These are phyloP conservation scores for Pithys albifrons DNA, from an alignment of 2,113 vertebrate genomes.

Conservation along the genomic window DNA sequence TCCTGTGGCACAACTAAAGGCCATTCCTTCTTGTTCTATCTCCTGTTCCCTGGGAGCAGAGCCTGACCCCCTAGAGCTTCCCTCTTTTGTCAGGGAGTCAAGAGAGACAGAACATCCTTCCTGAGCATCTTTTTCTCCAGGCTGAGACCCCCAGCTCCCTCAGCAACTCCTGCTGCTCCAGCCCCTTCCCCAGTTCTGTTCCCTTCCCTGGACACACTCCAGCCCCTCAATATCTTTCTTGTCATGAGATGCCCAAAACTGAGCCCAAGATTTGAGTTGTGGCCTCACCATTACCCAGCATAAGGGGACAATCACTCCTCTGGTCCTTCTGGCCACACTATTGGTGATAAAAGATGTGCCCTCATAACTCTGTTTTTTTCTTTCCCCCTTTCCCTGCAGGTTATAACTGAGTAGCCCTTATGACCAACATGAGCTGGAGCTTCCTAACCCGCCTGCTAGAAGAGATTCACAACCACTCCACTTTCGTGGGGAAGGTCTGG, in stretches of 20 bases:
- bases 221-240: not conserved
- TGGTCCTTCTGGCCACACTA: not conserved
- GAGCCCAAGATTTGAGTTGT: fast-evolving
- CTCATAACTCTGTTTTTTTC: not conserved
- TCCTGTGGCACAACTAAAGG: fast-evolving
- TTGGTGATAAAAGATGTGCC: not conserved
- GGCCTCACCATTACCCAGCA: not conserved
- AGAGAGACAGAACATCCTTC: not conserved
- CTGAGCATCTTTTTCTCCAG: not conserved
- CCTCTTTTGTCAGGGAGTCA: not conserved
- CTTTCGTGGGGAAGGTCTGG: constrained; percentile 99
- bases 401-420: constrained; percentile 83
- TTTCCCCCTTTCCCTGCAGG: constrained; percentile 67
- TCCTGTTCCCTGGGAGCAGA: not conserved
- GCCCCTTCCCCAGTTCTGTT: not conserved
- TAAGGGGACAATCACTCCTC: not conserved
- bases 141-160: not conserved
- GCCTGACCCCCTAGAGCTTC: fast-evolving
- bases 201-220: fast-evolving
- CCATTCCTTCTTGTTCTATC: fast-evolving
- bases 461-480: constrained; percentile 99
- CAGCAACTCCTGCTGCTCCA: fast-evolving
- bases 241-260: not conserved
- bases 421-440: constrained; percentile 99
- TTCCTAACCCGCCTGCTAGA: constrained; percentile 98